A percentile compares a stretch with the other conserved stretches of the same genome.
These are phyloP conservation scores for Epirrhoe tristata DNA, from an alignment of 2,888 invertebrate species.

Conservation along the genomic window DNA sequence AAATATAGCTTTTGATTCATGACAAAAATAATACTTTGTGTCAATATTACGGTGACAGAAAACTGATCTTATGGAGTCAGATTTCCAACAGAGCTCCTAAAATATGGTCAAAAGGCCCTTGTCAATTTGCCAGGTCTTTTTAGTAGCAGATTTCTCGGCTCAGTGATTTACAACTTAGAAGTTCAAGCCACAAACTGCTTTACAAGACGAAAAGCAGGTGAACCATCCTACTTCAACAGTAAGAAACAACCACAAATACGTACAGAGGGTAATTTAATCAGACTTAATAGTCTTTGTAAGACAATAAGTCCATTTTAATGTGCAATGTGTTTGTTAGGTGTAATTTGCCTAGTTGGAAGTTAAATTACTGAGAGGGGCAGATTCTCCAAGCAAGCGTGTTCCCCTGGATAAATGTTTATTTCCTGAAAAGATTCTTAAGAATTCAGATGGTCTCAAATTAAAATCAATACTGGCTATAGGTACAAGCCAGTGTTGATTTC, in stretches of 20 bases:
- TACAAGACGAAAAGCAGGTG: not conserved
- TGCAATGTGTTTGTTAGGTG: constrained; percentile 67
- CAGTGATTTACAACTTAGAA: not conserved
- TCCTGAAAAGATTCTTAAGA: too few relatives aligned
- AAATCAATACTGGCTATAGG: too few relatives aligned
- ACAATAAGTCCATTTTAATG: constrained; percentile 72
- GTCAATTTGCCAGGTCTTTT: too few relatives aligned
- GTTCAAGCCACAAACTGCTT: not conserved
- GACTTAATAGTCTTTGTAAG: constrained; percentile 54
- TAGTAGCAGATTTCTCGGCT: not conserved
- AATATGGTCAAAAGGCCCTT: too few relatives aligned
- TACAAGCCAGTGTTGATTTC: too few relatives aligned
- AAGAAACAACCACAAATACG: constrained; percentile 39
- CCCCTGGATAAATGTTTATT: too few relatives aligned
- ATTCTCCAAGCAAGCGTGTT: not conserved
- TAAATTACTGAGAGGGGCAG: not conserved
- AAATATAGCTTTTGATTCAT: too few relatives aligned
- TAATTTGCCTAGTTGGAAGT: constrained; percentile 18
- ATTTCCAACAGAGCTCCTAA: too few relatives aligned
- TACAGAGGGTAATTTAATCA: constrained; percentile 56
- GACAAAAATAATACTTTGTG: too few relatives aligned
- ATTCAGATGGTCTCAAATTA: too few relatives aligned
- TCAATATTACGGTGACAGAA: too few relatives aligned
- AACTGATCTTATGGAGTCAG: too few relatives aligned
- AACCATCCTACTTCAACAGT: constrained; percentile 7